phyloP scores from a whole-genome alignment of 2,113 vertebrate genomes.

The Choloepus hoffmanni region DNA sequence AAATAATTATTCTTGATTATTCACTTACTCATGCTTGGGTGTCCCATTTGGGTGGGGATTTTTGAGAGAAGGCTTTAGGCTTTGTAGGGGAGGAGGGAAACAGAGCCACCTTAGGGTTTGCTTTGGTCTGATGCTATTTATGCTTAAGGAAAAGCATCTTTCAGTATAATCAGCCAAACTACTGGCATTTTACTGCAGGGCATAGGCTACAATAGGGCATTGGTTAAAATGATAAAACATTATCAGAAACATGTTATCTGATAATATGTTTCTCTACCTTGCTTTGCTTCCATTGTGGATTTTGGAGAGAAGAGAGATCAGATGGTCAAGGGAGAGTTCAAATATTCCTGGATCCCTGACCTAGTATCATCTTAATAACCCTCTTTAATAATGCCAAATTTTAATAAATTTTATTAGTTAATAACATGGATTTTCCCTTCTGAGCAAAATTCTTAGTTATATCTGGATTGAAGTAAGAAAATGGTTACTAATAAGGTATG shows the following conservation, averaged over 20 bases:
- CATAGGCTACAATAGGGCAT: neutral
- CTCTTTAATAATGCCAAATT: neutral
- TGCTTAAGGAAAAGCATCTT: neutral
- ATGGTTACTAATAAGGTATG: neutral
- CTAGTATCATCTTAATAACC: neutral
- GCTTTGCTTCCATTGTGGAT: neutral
- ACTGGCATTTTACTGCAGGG: neutral
- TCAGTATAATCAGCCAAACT: neutral
- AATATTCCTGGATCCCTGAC: neutral
- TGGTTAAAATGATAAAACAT: neutral
- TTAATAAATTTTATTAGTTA: neutral
- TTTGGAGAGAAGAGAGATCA: neutral
- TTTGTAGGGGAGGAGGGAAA: neutral
- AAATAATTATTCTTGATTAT: neutral
- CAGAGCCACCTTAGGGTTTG: neutral
- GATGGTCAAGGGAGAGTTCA: neutral
- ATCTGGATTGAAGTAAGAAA: conserved; percentile 20
- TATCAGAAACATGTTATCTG: neutral
- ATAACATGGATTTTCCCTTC: neutral
- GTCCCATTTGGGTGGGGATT: neutral
- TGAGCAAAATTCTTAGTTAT: neutral
- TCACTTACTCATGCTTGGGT: neutral
- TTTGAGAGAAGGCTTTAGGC: neutral
- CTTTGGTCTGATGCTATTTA: neutral
- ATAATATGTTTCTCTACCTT: neutral